Percentiles rank a stretch among this genome's conserved stretches.
Evolutionary conservation across 2,888 invertebrate genomes (phyloP).

Genomic region (Pseudeuparius sepicola): DNA sequence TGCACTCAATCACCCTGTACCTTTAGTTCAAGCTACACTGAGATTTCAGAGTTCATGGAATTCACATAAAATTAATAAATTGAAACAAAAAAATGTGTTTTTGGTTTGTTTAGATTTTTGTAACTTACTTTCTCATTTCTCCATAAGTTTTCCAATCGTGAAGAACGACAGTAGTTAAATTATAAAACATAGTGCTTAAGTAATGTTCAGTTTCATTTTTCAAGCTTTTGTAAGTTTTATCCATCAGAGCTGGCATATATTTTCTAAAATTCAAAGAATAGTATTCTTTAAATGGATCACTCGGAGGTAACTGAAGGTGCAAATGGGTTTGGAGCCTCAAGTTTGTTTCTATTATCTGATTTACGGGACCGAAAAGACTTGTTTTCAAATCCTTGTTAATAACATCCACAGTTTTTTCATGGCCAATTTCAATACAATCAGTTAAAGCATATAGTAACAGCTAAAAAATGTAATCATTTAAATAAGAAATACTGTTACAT

Average conservation of each 20-base stretch:
- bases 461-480: slow-evolving; percentile 25
- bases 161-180: slow-evolving; percentile 90
- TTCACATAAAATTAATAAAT: no score
- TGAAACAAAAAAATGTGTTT: no score
- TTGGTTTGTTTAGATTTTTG: no score
- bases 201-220: slow-evolving; percentile 68
- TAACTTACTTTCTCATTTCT: slow-evolving; percentile 76
- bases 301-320: slow-evolving; percentile 67
- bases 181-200: slow-evolving; percentile 91
- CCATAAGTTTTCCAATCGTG: slow-evolving; percentile 98
- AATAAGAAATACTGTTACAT: slow-evolving; percentile 11
- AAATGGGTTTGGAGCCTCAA: slow-evolving; percentile 86
- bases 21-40: no score
- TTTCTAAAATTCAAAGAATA: slow-evolving; percentile 33
- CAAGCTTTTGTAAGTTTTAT: slow-evolving; percentile 35
- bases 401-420: slow-evolving; percentile 35
- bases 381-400: slow-evolving; percentile 43
- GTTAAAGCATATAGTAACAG: slow-evolving; percentile 33
- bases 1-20: no score
- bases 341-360: slow-evolving; percentile 85
- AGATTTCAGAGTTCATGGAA: no score
- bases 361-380: slow-evolving; percentile 58
- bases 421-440: slow-evolving; percentile 29
- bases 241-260: slow-evolving; percentile 32
- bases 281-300: slow-evolving; percentile 35